Evolutionary conservation across 1,140 invertebrate species (phyloP), one percentile per base, ranked within the genome.

Genomic region (Acromyrmex heyeri): DNA sequence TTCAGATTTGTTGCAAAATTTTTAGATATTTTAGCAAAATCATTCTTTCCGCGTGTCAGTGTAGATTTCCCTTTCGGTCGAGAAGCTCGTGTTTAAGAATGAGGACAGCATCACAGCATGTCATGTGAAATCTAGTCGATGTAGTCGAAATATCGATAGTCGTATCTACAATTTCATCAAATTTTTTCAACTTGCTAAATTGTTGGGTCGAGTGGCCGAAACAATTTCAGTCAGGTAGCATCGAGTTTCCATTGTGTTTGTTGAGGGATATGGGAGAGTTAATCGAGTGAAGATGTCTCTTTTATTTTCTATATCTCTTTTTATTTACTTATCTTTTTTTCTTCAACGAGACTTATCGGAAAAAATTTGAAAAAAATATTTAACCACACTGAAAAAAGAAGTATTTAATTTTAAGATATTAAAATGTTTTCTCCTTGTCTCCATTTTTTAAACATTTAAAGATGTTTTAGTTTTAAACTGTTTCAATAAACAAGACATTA

Each of bases 201-300:
- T 24, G 30, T 44, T 38, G 24, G 44, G 3, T 85, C 61, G 61
- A 72, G 59, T 38, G 59, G 34, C 18, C 83, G 44, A 85, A 64
- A 44, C 72, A 30, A 86, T 79, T 75, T 70, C 48, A 38, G 12
- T 48, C 83, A 67, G 77, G 77, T 81, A 75, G 69, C 24, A 73
- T 50, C 27, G 69, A 75, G 70, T 73, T 61, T 73, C 69, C 27
- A 83, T 75, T 73, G 79, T 61, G 27, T 75, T 73, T 62, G 69
- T 18, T 2, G 53, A 83, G 38, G 8, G 38, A 82, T 18, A 5
- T 16, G 79, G 16, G 38, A 50, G 48, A 75, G 48, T 0, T 38
- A 53, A n/a, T 57, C 30, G 21, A 44, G 10, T 34, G 30, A 34
- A 16, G 3, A 5, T 53, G 14, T n/a, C 21, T 30, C 38, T 50